Conservation (phyloP, 2,113 vertebrate species). For the Daphoenositta chrysoptera region DNA sequence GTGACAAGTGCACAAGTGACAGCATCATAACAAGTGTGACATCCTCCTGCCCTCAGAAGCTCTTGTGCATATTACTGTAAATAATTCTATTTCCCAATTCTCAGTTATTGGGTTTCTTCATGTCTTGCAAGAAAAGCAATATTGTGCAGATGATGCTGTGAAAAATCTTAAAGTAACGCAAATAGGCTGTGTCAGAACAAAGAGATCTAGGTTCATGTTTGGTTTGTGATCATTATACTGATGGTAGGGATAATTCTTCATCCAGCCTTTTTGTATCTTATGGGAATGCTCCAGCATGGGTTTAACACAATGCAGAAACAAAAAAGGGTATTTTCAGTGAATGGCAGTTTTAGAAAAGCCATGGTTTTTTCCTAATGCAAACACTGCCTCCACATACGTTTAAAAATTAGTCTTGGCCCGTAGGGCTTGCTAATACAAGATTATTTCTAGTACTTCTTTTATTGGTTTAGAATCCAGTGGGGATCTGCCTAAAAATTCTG, state of each 20-base stretch:
- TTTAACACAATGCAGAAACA: neutral
- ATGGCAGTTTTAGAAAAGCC: neutral
- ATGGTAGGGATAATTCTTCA: neutral
- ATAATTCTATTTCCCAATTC: neutral
- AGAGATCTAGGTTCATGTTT: neutral
- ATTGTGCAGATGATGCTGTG: neutral
- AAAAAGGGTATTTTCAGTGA: neutral
- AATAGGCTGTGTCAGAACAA: neutral
- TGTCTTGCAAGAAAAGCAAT: neutral
- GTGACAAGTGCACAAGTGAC: neutral
- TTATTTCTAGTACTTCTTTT: neutral
- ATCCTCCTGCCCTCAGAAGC: neutral
- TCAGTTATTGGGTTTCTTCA: neutral
- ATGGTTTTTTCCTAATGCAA: neutral
- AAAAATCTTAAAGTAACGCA: neutral
- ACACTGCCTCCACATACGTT: neutral
- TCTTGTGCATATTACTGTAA: neutral
- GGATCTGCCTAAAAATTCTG: neutral
- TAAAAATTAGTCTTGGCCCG: neutral
- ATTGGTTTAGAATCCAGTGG: neutral
- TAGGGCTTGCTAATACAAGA: neutral
- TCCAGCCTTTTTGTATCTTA: neutral
- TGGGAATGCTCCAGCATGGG: neutral
- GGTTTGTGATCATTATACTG: neutral
- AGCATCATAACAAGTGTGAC: neutral